Evolutionary conservation across 2,888 invertebrate species (phyloP).

Genomic region (Nasonovia ribisnigri): DNA sequence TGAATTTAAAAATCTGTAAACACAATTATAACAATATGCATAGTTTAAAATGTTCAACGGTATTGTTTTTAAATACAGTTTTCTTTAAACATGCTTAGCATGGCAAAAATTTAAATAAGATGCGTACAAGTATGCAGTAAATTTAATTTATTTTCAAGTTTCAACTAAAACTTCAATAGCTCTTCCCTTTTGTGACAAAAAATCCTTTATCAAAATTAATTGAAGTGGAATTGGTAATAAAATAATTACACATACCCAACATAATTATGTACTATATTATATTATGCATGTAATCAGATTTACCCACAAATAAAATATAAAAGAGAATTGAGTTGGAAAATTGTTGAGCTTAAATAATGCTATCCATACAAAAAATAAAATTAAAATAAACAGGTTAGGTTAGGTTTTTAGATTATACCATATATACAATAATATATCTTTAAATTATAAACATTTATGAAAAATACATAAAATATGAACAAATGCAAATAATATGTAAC

Average conservation of each 20-base stretch:
- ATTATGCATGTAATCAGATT: neutral
- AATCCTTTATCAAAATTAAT: conserved; percentile 24
- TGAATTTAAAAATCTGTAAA: neutral
- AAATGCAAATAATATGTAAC: neutral
- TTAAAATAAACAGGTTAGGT: neutral
- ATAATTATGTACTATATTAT: neutral
- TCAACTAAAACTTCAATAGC: neutral
- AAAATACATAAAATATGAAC: neutral
- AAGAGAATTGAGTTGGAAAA: neutral
- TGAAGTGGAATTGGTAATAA: conserved; percentile 12
- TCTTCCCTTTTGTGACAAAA: neutral
- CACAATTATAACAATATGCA: neutral
- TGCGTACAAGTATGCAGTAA: neutral
- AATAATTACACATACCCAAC: neutral
- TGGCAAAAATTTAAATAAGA: conserved; percentile 17
- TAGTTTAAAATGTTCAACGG: neutral
- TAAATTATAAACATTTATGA: neutral
- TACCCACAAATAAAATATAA: neutral
- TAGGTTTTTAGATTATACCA: neutral
- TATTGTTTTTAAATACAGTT: neutral
- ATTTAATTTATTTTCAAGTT: conserved; percentile 35
- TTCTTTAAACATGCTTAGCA: neutral
- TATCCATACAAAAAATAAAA: neutral
- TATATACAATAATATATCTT: neutral
- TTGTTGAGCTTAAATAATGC: neutral